Percentiles rank a stretch among this genome's conserved stretches.
phyloP scores from a whole-genome alignment of 2,797 vertebrate species.

The Pangasius macronema region DNA sequence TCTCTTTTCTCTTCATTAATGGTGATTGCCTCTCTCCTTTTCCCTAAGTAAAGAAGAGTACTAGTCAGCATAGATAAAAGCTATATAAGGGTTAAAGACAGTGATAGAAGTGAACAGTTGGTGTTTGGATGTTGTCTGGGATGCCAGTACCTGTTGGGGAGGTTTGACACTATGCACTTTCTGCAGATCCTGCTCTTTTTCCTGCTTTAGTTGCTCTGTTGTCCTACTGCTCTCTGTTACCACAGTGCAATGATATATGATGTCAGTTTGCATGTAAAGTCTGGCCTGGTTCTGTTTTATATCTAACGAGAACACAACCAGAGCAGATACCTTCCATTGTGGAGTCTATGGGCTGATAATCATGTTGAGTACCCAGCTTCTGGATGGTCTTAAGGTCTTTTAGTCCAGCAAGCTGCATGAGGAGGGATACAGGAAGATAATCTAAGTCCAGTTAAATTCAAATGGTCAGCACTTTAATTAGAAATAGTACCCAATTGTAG shows the following conservation, averaged over 20 bases:
- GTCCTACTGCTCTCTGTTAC: constrained; percentile 61
- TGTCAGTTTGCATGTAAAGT: neutral
- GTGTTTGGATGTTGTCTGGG: neutral
- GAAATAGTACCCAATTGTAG: neutral
- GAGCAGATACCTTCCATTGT: constrained; percentile 57
- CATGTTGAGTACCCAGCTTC: neutral
- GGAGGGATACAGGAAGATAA: neutral
- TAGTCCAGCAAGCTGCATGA: constrained; percentile 33
- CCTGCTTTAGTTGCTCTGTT: constrained; percentile 57
- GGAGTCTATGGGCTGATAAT: constrained; percentile 42
- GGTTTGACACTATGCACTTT: constrained; percentile 55
- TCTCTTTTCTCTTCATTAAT: constrained; percentile 55
- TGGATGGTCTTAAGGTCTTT: constrained; percentile 21
- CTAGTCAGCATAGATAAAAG: neutral
- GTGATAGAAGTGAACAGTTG: neutral
- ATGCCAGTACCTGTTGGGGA: constrained; percentile 59
- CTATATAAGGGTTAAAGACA: neutral
- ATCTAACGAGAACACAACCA: neutral
- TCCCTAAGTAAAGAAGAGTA: constrained; percentile 53
- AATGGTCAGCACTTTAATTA: neutral
- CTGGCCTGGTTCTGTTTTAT: neutral
- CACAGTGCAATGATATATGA: constrained; percentile 23
- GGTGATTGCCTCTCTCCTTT: constrained; percentile 53
- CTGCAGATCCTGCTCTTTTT: constrained; percentile 59
- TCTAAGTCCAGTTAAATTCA: neutral